Evolutionary conservation across 2,888 invertebrate genomes (phyloP).

Genomic region (Eubasilissa splendida): DNA sequence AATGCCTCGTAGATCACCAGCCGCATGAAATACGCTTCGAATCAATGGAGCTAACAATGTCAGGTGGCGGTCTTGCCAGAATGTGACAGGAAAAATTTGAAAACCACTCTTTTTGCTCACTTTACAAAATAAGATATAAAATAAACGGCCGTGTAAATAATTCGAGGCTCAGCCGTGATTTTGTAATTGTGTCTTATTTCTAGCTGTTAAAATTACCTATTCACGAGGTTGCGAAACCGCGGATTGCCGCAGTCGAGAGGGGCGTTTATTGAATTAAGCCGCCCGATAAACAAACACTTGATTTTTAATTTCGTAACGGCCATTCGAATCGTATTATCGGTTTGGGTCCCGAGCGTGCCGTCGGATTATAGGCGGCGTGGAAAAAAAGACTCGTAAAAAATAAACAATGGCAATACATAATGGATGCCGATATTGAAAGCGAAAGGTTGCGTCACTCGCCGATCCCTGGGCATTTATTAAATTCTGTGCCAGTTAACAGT

Average conservation of each 20-base stretch:
- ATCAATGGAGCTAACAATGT: slow-evolving; percentile 22
- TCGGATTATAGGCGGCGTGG: slow-evolving; percentile 42
- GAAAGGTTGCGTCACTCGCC: slow-evolving; percentile 56
- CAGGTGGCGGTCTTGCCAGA: neutral
- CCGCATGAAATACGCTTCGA: slow-evolving; percentile 24
- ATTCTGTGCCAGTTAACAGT: slow-evolving; percentile 51
- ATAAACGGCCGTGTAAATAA: neutral
- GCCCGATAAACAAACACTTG: slow-evolving; percentile 51
- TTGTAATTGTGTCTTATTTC: slow-evolving; percentile 1
- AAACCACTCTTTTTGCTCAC: too few relatives aligned
- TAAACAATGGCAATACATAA: slow-evolving; percentile 55
- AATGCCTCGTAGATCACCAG: slow-evolving; percentile 37
- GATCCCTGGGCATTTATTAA: slow-evolving; percentile 51
- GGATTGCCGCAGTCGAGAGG: slow-evolving; percentile 38
- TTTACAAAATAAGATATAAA: too few relatives aligned
- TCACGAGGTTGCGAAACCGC: slow-evolving; percentile 46
- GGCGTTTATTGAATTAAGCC: slow-evolving; percentile 51
- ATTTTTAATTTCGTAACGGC: slow-evolving; percentile 47
- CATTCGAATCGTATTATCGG: slow-evolving; percentile 35
- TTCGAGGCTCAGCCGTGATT: neutral
- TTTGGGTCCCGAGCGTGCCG: slow-evolving; percentile 35
- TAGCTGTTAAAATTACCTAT: slow-evolving; percentile 43
- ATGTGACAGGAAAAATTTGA: too few relatives aligned
- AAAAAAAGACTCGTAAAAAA: slow-evolving; percentile 55
- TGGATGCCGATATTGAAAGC: slow-evolving; percentile 57